Evolutionary conservation across 2,797 vertebrate species (phyloP).

Genomic region (Propithecus deckenii): DNA sequence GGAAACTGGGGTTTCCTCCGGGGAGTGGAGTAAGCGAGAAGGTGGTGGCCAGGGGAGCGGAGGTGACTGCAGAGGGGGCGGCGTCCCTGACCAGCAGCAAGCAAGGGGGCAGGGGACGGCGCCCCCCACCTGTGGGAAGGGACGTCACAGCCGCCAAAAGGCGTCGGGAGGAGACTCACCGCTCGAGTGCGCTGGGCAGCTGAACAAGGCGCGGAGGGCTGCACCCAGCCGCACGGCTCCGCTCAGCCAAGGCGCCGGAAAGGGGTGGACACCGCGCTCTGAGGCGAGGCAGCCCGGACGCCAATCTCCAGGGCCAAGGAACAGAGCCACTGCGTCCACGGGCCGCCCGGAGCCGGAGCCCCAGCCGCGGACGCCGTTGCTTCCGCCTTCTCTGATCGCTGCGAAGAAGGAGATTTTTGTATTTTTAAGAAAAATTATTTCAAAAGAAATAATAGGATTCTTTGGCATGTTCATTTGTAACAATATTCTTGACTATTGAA

Average conservation of each 20-base stretch:
- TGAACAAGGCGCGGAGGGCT: not conserved
- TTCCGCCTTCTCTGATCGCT: conserved; percentile 55
- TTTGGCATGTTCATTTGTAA: not conserved
- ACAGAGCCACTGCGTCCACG: not conserved
- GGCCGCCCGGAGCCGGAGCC: not conserved
- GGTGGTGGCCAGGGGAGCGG: not conserved
- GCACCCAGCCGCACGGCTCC: not conserved
- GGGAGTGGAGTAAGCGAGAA: no score
- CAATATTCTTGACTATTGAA: not conserved
- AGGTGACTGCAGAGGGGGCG: no score
- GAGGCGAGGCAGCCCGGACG: not conserved
- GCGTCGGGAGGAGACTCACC: conserved; percentile 13
- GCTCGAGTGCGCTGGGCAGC: not conserved
- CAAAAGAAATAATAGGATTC: not conserved
- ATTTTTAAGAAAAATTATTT: not conserved
- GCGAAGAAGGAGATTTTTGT: not conserved
- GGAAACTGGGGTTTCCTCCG: not conserved
- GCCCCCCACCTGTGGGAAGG: not conserved
- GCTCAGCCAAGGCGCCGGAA: not conserved
- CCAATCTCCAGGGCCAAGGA: not conserved
- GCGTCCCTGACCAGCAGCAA: not conserved
- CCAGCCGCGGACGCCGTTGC: not conserved
- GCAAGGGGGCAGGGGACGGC: not conserved
- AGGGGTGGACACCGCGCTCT: not conserved
- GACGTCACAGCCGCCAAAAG: not conserved